These are phyloP conservation scores for Drosophila tropicalis DNA, from an alignment of 1,140 invertebrate species.

Conservation along the genomic window DNA sequence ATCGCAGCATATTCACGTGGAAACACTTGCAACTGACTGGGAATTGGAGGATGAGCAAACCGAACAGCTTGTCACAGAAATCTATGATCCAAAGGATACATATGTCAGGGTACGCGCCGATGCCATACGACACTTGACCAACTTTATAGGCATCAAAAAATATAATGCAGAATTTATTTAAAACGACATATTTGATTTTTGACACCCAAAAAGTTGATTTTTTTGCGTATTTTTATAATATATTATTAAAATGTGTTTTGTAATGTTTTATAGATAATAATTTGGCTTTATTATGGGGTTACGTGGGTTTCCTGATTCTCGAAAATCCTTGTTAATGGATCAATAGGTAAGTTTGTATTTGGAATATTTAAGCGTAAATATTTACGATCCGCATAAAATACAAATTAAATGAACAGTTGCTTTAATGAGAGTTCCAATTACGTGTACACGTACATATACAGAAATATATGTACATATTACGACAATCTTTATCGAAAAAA, in stretches of 20 bases:
- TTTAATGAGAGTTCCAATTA: too few species aligned
- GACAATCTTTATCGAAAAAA: too few species aligned
- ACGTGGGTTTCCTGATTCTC: too few species aligned
- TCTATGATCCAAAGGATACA: constrained; percentile 63
- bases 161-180: constrained; percentile 85
- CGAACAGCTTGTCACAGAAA: constrained; percentile 52
- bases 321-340: too few species aligned
- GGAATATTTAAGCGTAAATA: too few species aligned
- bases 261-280: background rate
- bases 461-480: too few species aligned
- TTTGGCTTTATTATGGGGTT: background rate
- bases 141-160: constrained; percentile 85
- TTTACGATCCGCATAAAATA: too few species aligned
- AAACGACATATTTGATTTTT: background rate
- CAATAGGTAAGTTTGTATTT: too few species aligned
- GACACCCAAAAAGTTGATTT: background rate
- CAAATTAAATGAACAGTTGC: too few species aligned
- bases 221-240: background rate
- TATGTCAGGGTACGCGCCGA: constrained; percentile 70
- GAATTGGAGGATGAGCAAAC: constrained; percentile 45
- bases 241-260: background rate
- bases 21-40: constrained; percentile 22
- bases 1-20: constrained; percentile 36
- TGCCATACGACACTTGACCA: constrained; percentile 85
- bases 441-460: too few species aligned